Evolutionary conservation across 2,888 invertebrate species (phyloP).

Genomic region (Dasypogon diadema): DNA sequence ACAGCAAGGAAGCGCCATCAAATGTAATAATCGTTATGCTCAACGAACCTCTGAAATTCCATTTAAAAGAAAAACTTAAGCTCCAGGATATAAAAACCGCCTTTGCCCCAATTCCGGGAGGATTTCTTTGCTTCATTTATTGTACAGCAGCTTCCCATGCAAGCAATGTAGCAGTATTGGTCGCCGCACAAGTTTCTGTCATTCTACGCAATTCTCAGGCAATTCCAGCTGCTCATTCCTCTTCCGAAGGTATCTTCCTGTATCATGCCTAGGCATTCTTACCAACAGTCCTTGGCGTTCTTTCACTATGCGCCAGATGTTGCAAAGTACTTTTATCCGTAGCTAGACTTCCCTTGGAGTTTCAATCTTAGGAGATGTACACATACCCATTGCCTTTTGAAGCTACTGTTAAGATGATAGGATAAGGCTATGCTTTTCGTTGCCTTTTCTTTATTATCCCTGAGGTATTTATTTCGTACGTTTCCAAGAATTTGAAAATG

Average conservation of each 20-base stretch:
- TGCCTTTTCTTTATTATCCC: conserved; percentile 45
- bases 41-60: conserved; percentile 40
- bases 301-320: conserved; percentile 55
- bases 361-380: background rate
- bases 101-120: conserved; percentile 2
- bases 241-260: background rate
- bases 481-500: conserved; percentile 2
- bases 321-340: conserved; percentile 38
- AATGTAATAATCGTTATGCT: conserved; percentile 40
- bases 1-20: background rate
- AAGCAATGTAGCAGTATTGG: conserved; percentile 24
- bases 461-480: conserved; percentile 45
- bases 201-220: conserved; percentile 36
- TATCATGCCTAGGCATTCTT: background rate
- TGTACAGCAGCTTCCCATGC: background rate
- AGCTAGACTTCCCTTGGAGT: background rate
- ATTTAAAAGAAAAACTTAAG: conserved; percentile 34
- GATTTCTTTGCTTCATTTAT: conserved; percentile 1
- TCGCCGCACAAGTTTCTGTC: conserved; percentile 7
- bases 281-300: conserved; percentile 10
- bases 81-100: conserved; percentile 1
- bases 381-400: background rate
- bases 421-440: background rate
- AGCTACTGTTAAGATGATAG: background rate
- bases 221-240: background rate